Evolutionary conservation across 2,888 invertebrate species (phyloP), one percentile per base, ranked within the genome.

Genomic region (Congeria kusceri): DNA sequence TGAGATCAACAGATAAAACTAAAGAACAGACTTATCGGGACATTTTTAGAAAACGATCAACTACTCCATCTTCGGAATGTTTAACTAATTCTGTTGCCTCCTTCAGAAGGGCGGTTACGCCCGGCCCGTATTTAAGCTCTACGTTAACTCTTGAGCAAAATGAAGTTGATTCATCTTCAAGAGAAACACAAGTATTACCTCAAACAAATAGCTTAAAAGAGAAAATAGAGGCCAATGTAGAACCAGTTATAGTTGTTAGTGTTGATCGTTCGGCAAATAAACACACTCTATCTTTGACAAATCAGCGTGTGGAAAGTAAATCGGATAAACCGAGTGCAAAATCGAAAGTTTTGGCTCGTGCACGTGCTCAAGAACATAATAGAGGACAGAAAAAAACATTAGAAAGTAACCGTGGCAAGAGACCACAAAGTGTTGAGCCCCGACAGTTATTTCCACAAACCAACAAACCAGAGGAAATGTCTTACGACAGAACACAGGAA

Each of bases 401-500:
- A 15, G 47, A 67, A 13, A 56, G 39, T 29, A 76, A 57, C 13
- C 61, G 74, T n/a, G 67, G 84, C 18, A 80, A 81, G 27, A 80
- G 87, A 66, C 83, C 85, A 3, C 73, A 81, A 28, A 86, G 85
- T 69, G 84, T 86, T 25, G 86, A 84, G 65, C 84, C 86, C 15
- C 79, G 73, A n/a, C 77, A 77, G 23, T 47, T 82, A 25, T 63
- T 77, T 57, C 75, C 76, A n/a, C 68, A 74, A 13, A 67, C 67
- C 77, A 61, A 59, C 25, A 53, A 20, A 23, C 25, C 53, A 53
- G 53, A 53, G 18, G 23, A 20, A 53, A 53, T 5, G 1, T 81
- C 86, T 7, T 80, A 81, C 68, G 86, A 88, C 53, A 77, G 90
- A 65, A 88, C 89, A 2, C 87, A 89, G 62, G 89, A 89, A 13